Percentiles rank a stretch among this genome's conserved stretches.
These are phyloP conservation scores for Arctia plantaginis DNA, from an alignment of 2,888 invertebrate species.

Conservation along the genomic window DNA sequence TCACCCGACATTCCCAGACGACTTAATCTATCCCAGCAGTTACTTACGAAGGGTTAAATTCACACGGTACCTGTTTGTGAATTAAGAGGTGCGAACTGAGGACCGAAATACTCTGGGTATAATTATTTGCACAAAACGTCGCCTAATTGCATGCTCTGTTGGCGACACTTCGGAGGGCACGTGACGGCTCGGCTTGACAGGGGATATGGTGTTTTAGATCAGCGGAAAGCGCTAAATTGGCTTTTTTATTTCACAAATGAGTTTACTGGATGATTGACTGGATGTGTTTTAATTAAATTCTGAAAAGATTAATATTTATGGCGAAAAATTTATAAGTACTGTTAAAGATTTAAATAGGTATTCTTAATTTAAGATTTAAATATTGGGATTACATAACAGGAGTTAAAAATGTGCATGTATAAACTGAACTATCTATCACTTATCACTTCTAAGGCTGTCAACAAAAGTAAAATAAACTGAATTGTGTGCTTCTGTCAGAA, in stretches of 20 bases:
- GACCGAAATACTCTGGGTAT: constrained; percentile 67
- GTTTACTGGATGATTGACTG: background rate
- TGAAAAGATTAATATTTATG: background rate
- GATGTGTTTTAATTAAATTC: background rate
- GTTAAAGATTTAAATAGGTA: background rate
- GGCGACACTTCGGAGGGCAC: constrained; percentile 73
- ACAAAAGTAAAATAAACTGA: too few species aligned
- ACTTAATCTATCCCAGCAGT: constrained; percentile 44
- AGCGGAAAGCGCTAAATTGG: constrained; percentile 39
- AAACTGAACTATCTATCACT: background rate
- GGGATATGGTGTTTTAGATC: constrained; percentile 35
- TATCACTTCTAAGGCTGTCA: background rate
- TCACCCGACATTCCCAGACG: constrained; percentile 51
- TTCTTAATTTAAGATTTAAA: too few species aligned
- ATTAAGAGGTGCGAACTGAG: constrained; percentile 70
- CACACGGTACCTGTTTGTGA: constrained; percentile 62
- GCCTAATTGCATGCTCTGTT: constrained; percentile 81
- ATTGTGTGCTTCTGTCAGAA: too few species aligned
- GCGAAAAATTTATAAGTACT: too few species aligned
- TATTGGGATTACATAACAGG: too few species aligned
- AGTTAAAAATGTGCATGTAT: background rate
- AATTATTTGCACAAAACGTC: constrained; percentile 82
- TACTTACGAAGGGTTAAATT: constrained; percentile 46
- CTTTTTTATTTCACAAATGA: constrained; percentile 18
- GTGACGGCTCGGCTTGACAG: constrained; percentile 63